Evolutionary conservation across 2,113 vertebrate species (phyloP).

Genomic region (Benthochromis sp.): DNA sequence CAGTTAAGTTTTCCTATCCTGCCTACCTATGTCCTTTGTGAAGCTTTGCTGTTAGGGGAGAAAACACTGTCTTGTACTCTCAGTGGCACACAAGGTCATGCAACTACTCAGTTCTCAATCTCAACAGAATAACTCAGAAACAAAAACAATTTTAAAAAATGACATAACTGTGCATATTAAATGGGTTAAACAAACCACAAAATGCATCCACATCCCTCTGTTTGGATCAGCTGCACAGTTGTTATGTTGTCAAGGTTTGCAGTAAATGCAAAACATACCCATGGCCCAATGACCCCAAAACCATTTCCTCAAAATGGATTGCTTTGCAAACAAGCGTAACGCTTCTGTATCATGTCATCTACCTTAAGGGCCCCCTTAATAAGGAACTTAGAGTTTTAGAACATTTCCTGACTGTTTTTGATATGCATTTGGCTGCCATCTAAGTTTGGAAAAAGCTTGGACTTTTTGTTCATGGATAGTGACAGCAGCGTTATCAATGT

Average conservation of each 20-base stretch:
- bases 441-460: neutral
- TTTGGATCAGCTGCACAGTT: conserved; percentile 10
- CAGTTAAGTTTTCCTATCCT: neutral
- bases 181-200: conserved; percentile 3
- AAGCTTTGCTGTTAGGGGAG: neutral
- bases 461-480: neutral
- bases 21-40: neutral
- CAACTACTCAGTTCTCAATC: neutral
- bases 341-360: neutral
- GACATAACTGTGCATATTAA: neutral
- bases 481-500: neutral
- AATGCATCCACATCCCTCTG: neutral
- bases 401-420: neutral
- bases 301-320: conserved; percentile 30
- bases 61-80: neutral
- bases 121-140: neutral
- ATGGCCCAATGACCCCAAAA: conserved; percentile 46
- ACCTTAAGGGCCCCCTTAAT: neutral
- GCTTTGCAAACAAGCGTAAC: neutral
- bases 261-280: conserved; percentile 26
- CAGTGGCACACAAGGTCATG: neutral
- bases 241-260: conserved; percentile 15
- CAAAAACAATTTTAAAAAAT: neutral
- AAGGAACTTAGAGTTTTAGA: neutral
- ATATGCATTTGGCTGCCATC: neutral